These are phyloP conservation scores for Podilymbus podiceps DNA, from an alignment of 2,113 vertebrate genomes.

Conservation along the genomic window DNA sequence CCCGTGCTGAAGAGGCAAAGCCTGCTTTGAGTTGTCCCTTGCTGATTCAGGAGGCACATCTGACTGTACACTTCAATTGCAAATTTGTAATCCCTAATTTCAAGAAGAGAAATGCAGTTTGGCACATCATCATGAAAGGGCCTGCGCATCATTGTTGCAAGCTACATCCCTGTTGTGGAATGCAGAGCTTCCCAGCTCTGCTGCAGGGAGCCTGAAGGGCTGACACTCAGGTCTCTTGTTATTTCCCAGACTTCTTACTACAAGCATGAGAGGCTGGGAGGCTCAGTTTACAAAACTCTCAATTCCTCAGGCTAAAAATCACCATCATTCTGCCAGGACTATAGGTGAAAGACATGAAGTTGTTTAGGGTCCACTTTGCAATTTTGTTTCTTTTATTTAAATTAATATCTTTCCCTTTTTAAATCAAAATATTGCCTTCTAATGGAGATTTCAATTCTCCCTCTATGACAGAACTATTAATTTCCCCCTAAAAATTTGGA, in stretches of 20 bases:
- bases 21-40: neutral
- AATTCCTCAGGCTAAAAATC: neutral
- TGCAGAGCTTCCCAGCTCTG: neutral
- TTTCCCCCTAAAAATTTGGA: neutral
- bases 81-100: neutral
- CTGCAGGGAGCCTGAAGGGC: neutral
- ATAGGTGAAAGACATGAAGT: neutral
- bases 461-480: neutral
- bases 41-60: neutral
- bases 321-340: neutral
- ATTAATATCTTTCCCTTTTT: neutral
- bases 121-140: neutral
- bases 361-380: neutral
- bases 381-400: neutral
- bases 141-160: fast-evolving
- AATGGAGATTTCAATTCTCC: neutral
- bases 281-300: neutral
- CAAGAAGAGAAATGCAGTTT: neutral
- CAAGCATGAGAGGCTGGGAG: neutral
- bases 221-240: neutral
- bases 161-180: neutral
- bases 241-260: neutral
- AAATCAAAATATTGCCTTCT: neutral
- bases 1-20: neutral
- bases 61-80: neutral